Evolutionary conservation across 2,797 vertebrate species (phyloP), one percentile per base, ranked within the genome.

Genomic region (Parambassis ranga): DNA sequence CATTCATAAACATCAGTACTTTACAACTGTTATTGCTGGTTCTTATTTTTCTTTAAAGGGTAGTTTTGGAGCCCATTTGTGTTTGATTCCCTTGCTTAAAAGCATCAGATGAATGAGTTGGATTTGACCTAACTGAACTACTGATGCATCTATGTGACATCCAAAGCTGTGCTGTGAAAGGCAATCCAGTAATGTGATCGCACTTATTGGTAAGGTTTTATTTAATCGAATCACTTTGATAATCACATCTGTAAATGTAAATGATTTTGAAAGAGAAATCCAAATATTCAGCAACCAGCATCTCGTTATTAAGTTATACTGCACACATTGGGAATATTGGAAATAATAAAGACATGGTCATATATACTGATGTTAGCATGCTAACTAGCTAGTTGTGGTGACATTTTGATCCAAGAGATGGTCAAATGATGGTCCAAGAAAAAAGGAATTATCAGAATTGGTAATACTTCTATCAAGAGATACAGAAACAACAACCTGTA

Each of bases 61-160:
- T 36, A 7, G 5, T 52, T 49, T 68, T 39, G 28, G 18, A 33
- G 48, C 69, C 52, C 64, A 42, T 71, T 68, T 75, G 37, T 46
- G 59, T 58, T 42, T 4, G 3, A 32, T 14, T 32, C 6, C 24
- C 57, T 65, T 49, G 33, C 28, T 62, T 82, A 77, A 77, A 82
- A 83, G 72, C 62, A 24, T 8, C 0, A 26, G 37, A 79, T 74
- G 67, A 65, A 61, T 46, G 50, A 31, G 47, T 50, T 62, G 39
- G 44, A 68, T 35, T 59, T 70, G 70, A 71, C 53, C 52, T 10
- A 23, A 44, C 10, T 38, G 30, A 75, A 51, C 65, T 27, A 1
- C 28, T 10, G n/a, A n/a, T n/a, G 36, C 41, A 53, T 56, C 31
- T 18, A 42, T 20, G 7, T 26, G 16, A 28, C 66, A 41, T 28